Conservation (phyloP, 2,888 invertebrate species). For the Plebejus argus region DNA sequence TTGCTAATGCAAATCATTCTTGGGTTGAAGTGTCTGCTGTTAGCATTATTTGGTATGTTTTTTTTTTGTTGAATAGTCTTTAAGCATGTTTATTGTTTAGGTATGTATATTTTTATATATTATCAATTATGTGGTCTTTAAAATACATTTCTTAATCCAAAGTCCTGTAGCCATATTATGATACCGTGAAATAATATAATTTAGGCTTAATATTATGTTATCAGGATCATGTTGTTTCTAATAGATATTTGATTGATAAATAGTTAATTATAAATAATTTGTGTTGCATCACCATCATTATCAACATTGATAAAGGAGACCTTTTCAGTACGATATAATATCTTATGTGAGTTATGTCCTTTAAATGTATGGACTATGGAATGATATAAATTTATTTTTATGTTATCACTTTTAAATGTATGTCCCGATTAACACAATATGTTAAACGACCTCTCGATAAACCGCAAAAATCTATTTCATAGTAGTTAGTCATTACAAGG, state of each 20-base stretch:
- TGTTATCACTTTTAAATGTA: too few species aligned
- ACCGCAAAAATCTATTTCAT: background rate
- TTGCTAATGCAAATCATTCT: too few species aligned
- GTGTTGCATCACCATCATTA: background rate
- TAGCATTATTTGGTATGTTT: too few species aligned
- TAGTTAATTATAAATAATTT: background rate
- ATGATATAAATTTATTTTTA: too few species aligned
- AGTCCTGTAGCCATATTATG: background rate
- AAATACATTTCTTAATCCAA: background rate
- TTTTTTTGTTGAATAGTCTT: too few species aligned
- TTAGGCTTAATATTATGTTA: background rate
- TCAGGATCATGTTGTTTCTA: background rate
- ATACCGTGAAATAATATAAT: background rate
- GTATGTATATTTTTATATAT: background rate
- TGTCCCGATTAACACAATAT: too few species aligned
- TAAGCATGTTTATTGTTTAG: background rate
- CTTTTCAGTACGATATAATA: too few species aligned
- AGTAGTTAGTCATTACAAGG: background rate
- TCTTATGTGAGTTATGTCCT: too few species aligned
- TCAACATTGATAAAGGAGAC: background rate
- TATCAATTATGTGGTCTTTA: background rate
- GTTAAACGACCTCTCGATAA: background rate
- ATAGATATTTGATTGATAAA: background rate
- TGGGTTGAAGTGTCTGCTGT: too few species aligned
- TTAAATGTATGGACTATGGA: too few species aligned